Evolutionary conservation across 2,113 vertebrate species (phyloP).

Genomic region (Pedetes capensis): DNA sequence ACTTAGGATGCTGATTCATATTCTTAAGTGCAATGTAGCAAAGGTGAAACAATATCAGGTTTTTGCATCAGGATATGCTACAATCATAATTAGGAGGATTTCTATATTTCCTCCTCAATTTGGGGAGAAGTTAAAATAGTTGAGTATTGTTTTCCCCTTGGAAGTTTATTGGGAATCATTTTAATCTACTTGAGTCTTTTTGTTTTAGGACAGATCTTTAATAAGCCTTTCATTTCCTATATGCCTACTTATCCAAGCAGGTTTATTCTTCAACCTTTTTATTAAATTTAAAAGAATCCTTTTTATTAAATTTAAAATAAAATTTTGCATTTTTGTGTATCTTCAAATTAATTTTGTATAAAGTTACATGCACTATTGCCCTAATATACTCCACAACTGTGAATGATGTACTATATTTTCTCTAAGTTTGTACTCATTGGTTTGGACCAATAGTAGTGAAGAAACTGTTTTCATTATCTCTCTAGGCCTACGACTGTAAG

Average conservation of each 20-base stretch:
- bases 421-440: background rate
- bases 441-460: background rate
- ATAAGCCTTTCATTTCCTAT: background rate
- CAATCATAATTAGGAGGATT: background rate
- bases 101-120: background rate
- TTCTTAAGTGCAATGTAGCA: background rate
- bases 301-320: slow-evolving; percentile 28
- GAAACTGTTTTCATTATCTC: background rate
- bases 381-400: background rate
- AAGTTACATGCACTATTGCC: background rate
- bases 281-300: background rate
- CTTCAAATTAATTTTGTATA: slow-evolving; percentile 29
- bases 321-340: background rate
- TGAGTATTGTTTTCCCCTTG: background rate
- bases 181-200: background rate
- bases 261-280: background rate
- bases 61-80: background rate
- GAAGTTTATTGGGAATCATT: background rate
- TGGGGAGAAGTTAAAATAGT: background rate
- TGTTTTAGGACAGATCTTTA: background rate
- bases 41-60: background rate
- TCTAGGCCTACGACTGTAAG: background rate
- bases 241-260: background rate
- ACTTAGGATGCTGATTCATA: background rate
- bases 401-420: background rate